Conservation (phyloP, 2,797 vertebrate genomes). For the Argentina silus region DNA sequence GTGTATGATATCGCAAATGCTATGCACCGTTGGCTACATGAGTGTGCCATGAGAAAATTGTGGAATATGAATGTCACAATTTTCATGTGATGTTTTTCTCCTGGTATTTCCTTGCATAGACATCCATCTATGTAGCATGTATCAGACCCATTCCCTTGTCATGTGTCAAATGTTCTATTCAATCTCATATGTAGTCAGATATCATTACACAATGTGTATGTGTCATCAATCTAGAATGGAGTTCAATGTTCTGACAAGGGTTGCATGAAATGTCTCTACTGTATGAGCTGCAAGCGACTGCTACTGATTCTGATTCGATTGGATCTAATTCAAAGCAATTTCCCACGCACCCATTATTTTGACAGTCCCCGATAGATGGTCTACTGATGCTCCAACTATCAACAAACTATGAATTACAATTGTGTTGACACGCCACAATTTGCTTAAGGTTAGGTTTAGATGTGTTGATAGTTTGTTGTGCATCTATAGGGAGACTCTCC, state of each 20-base stretch:
- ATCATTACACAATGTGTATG: not conserved
- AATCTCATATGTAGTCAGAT: not conserved
- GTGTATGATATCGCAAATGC: not conserved
- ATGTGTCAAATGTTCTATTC: not conserved
- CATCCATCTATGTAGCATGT: not conserved
- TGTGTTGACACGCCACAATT: no score
- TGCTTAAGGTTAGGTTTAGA: no score
- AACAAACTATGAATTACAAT: no score
- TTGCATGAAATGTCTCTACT: constrained; percentile 23
- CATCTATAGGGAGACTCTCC: no score
- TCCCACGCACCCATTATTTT: not conserved
- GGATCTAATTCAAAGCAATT: not conserved
- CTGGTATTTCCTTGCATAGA: not conserved
- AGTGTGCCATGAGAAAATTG: not conserved
- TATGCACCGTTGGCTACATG: not conserved
- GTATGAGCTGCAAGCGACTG: not conserved
- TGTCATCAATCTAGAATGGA: constrained; percentile 4
- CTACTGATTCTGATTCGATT: not conserved
- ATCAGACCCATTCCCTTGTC: not conserved
- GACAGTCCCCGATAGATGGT: not conserved
- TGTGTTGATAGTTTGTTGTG: no score
- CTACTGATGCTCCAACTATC: no score
- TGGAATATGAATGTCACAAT: not conserved
- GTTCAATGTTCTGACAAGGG: constrained; percentile 52
- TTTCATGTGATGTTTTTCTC: not conserved